Base-by-base conservation (phyloP, 2,113 vertebrate species). In the Actenoides lindsayi region DNA sequence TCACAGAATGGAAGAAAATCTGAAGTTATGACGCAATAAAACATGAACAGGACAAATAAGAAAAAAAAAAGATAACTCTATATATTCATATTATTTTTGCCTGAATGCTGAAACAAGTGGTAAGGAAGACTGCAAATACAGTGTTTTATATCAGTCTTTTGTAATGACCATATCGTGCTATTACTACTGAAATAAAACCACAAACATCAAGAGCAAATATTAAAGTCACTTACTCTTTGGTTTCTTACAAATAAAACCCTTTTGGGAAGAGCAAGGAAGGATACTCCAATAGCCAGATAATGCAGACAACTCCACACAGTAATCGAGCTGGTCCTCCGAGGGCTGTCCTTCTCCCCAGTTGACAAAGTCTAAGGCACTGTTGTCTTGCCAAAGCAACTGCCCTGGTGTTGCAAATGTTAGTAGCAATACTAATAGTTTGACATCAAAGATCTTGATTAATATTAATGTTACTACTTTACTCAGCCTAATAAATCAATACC, bases 161-260 rank as follows among this genome's bases (percentile, higher is more conserved):
- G 25, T 33, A 83, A 50, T 21, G 7, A 44, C 13, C 13, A 11
- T 30, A 16, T 44, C 11, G 15, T 57, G 13, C 28, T 65, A 30
- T 46, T 73, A 19, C 23, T 39, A 30, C 9, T 27, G 41, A 74
- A 64, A 77, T 28, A 54, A 75, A 73, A 16, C 5, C 31, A 13
- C 53, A 60, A 25, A 8, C 13, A 33, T 27, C 31, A 70, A 74
- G 27, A 74, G 6, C 2, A 24, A 8, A n/a, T 57, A 37, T 69
- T 54, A 12, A 87, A 75, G 48, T 37, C 28, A 96, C 97, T 97
- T 97, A 99, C 99, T 96, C 98, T 99, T 99, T 46, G 97, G 73
- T 78, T 87, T 99, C 98, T 99, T 99, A 96, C 99, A 99, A 94
- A 99, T 99, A 70, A 93, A 99, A 8, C 98, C 96, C 76, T 91